Percentiles rank a stretch among this genome's conserved stretches.
phyloP scores from a whole-genome alignment of 2,113 vertebrate species.

The Amphiprion ocellaris region DNA sequence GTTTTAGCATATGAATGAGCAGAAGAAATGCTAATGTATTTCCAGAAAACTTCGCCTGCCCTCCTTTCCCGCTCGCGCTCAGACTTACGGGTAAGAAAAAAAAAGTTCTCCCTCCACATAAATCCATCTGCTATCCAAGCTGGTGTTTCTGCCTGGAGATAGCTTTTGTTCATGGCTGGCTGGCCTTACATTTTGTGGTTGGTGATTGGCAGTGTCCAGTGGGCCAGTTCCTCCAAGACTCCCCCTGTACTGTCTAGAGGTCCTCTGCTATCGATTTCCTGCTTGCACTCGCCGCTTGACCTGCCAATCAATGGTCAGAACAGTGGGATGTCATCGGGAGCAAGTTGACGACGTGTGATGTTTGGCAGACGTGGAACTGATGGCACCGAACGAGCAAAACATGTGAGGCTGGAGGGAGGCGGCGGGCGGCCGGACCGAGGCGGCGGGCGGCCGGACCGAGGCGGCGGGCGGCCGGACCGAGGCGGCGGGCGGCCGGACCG shows the following conservation, averaged over 20 bases:
- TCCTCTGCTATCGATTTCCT: slow-evolving; percentile 93
- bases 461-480: too few relatives aligned
- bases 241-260: slow-evolving; percentile 86
- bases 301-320: slow-evolving; percentile 91
- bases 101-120: slow-evolving; percentile 75
- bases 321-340: slow-evolving; percentile 90
- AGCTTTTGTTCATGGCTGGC: slow-evolving; percentile 90
- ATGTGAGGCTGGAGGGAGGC: slow-evolving; percentile 61
- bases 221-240: slow-evolving; percentile 89
- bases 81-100: slow-evolving; percentile 61
- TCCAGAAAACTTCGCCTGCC: slow-evolving; percentile 71
- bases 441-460: slow-evolving; percentile 49
- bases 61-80: slow-evolving; percentile 38
- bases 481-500: slow-evolving; percentile 36
- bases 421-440: slow-evolving; percentile 38
- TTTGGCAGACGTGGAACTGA: slow-evolving; percentile 82
- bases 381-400: slow-evolving; percentile 81
- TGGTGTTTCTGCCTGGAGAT: slow-evolving; percentile 86
- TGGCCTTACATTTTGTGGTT: slow-evolving; percentile 92
- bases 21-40: slow-evolving; percentile 84
- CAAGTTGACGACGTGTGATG: slow-evolving; percentile 84
- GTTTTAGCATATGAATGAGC: slow-evolving; percentile 83
- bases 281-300: slow-evolving; percentile 86
- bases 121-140: slow-evolving; percentile 86
- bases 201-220: slow-evolving; percentile 87